These are phyloP conservation scores for Eumerus sabulonum DNA, from an alignment of 2,888 invertebrate species.

Conservation along the genomic window DNA sequence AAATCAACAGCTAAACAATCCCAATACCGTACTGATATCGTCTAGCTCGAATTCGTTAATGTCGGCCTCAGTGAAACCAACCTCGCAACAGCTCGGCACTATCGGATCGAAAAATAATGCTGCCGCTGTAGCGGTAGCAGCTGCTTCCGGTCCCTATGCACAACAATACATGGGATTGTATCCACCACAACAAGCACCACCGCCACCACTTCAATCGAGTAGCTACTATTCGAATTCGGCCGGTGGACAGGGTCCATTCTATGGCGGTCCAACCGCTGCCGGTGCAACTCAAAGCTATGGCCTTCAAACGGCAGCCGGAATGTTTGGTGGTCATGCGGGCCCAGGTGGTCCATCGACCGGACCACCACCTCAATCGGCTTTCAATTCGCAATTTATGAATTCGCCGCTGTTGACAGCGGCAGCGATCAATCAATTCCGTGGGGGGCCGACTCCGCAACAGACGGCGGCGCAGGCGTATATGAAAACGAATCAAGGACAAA, in stretches of 20 bases:
- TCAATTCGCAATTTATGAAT: conserved; percentile 82
- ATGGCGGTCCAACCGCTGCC: conserved; percentile 76
- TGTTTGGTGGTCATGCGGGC: conserved; percentile 77
- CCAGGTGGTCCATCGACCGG: conserved; percentile 75
- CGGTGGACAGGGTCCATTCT: conserved; percentile 77
- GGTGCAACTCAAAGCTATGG: conserved; percentile 77
- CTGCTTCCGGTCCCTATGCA: conserved; percentile 71
- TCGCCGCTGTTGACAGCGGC: conserved; percentile 83
- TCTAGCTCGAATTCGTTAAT: conserved; percentile 92
- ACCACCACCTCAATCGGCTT: conserved; percentile 75
- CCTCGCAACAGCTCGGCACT: conserved; percentile 89
- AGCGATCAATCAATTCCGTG: conserved; percentile 79
- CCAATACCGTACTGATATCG: conserved; percentile 92
- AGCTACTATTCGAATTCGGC: conserved; percentile 79
- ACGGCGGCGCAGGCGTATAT: conserved; percentile 74
- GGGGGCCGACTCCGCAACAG: conserved; percentile 76
- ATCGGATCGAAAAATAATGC: conserved; percentile 82
- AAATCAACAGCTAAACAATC: conserved; percentile 89
- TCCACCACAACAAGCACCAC: conserved; percentile 77
- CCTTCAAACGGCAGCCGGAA: conserved; percentile 75
- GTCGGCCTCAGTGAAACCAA: conserved; percentile 90
- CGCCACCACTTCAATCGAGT: conserved; percentile 77
- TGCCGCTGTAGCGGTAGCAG: conserved; percentile 73
- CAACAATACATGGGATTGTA: conserved; percentile 79
- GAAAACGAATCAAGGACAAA: conserved; percentile 78